Percentiles rank a stretch among this genome's conserved stretches.
These are phyloP conservation scores for Gymnothorax reevesii DNA, from an alignment of 2,797 vertebrate genomes.

Conservation along the genomic window DNA sequence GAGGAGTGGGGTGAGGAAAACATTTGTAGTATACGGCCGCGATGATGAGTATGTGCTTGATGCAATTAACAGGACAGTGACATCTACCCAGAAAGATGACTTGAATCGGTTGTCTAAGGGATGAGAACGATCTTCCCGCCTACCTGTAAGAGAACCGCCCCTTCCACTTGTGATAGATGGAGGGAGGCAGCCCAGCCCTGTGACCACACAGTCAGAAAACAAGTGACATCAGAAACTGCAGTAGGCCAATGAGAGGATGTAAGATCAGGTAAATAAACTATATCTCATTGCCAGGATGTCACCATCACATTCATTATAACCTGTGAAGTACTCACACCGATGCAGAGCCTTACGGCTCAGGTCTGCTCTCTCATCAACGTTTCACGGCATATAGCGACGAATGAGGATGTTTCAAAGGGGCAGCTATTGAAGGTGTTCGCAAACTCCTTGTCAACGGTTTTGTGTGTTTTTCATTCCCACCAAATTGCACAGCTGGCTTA, in stretches of 20 bases:
- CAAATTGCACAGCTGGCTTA: neutral
- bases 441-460: neutral
- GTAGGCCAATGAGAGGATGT: neutral
- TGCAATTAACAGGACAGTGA: constrained; percentile 1
- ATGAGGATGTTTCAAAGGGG: neutral
- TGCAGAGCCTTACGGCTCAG: neutral
- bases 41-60: neutral
- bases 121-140: neutral
- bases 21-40: neutral
- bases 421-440: neutral
- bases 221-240: neutral
- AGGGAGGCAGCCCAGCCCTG: neutral
- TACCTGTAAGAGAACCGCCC: neutral
- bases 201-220: neutral
- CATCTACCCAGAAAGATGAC: neutral
- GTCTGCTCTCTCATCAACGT: neutral
- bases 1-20: neutral
- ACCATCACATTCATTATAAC: neutral
- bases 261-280: neutral
- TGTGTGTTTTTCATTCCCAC: neutral
- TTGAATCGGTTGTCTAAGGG: neutral
- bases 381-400: neutral
- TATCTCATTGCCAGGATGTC: neutral
- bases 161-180: neutral
- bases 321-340: neutral